Base-by-base conservation (phyloP, 2,888 invertebrate species). In the Poecilus cupreus region DNA sequence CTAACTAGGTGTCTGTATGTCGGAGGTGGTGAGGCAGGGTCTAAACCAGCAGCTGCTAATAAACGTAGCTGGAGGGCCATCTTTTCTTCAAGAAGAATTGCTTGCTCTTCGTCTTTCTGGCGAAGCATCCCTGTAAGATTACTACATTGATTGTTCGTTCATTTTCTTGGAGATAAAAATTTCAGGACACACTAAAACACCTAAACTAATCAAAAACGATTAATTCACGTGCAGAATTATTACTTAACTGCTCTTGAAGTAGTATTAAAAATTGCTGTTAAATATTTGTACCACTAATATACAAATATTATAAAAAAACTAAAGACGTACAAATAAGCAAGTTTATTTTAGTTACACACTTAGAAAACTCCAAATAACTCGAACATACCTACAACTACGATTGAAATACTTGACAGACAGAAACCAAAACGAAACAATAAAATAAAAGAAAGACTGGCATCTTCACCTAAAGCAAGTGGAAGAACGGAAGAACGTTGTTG, bases 91-190 rank as follows among this genome's bases (percentile, higher is more conserved):
- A 98, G 91, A 60, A 97, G 90, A 20, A 94, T 90, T 11, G 96
- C 96, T 86, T 97, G 96, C 86, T 96, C 96, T 46, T 94, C 92
- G 88, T 98, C 98, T 88, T 97, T 97, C 85, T 95, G 94, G 77
- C 96, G 93, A 87, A 98, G 91, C 87, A 96, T 93, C 86, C 95
- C 96, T 96, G 90, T 51, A 49, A 51, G 8, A 75, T 75, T 37
- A 24, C 3, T 24, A 60, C 26, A 20, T 18, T 54, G 22, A 54
- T 32, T 32, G 32, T 32, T 6, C 32, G 32, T 6, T 32, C 5
- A 32, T 32, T 32, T 2, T 6, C 32, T 6, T 5, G 32, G 8
- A 6, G 32, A 18, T 51, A 8, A 18, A 18, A 5, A 51, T 3
- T 8, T 8, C 51, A 18, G 16, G 51, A 10, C 13, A 60, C 60